These are phyloP conservation scores for Drosophila punjabiensis DNA, from an alignment of 1,140 invertebrate species.

Conservation along the genomic window DNA sequence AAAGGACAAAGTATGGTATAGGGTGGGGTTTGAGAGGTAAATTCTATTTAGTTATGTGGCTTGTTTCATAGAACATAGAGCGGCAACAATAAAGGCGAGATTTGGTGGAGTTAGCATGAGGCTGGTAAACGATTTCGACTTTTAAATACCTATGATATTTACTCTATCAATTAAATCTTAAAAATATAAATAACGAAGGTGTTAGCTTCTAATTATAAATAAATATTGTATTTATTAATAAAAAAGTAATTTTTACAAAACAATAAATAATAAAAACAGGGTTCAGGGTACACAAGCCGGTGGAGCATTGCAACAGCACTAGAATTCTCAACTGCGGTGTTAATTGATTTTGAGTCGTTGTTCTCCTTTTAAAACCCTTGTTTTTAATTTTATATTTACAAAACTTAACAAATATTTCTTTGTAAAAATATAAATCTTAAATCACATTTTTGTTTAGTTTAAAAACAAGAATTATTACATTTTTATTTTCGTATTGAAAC, in stretches of 20 bases:
- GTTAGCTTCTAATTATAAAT: neutral
- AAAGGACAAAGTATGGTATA: constrained; percentile 11
- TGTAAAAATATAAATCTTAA: too few species aligned
- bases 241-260: too few species aligned
- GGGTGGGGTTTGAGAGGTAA: constrained; percentile 14
- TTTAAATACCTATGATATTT: neutral
- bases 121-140: neutral
- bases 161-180: too few species aligned
- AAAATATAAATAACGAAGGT: neutral
- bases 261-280: too few species aligned
- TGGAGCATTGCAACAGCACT: neutral
- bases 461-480: too few species aligned
- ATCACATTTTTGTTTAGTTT: too few species aligned
- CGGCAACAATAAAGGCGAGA: constrained; percentile 30
- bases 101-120: neutral
- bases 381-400: too few species aligned
- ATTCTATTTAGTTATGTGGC: constrained; percentile 80
- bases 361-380: too few species aligned
- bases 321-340: neutral
- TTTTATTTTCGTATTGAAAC: too few species aligned
- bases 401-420: too few species aligned
- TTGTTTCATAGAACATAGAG: constrained; percentile 55
- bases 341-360: neutral
- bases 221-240: too few species aligned
- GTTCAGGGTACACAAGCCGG: too few species aligned